Evolutionary conservation across 2,113 vertebrate genomes (phyloP), one percentile per base, ranked within the genome.

Genomic region (Microtus ochrogaster): DNA sequence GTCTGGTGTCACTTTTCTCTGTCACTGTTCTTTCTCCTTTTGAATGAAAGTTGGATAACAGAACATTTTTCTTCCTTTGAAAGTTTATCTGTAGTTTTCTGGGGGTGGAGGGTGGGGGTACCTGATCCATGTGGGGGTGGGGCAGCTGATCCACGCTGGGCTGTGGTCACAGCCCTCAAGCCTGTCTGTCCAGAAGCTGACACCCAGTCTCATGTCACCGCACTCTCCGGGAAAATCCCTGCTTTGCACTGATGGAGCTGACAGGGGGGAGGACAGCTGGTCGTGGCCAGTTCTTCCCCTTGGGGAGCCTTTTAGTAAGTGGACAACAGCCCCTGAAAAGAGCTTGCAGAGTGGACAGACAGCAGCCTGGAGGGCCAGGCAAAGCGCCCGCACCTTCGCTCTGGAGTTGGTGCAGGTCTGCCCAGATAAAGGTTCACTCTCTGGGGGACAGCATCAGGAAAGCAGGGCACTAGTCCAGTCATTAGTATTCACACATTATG

Each of bases 191-290:
- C 13, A 33, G 72, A 91, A 24, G 70, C 73, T 21, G 41, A 70
- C 0, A 0, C 28, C 63, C 72, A 11, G 36, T 65, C 74, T 70
- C 36, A 0, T 47, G 41, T 39, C 3, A 6, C n/a, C 8, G 8
- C n/a, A 90, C 13, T 92, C 26, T 76, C 44, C 26, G 73, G 72
- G 90, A 76, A 90, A 95, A 76, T 63, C 63, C 79, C 77, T 10
- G 39, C 22, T 91, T 7, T 5, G 52, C 52, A 28, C 61, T 19
- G 72, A 93, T 73, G 41, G 47, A 76, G 55, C n/a, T 0, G 14
- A 95, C 41, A 90, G 74, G 7, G 55, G 28, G 3, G 33, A 0
- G 11, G 92, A 76, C 41, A 63, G 13, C 26, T 10, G n/a, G 63
- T 49, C 24, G 2, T 14, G 66, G 78, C 47, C 49, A 2, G 9